Evolutionary conservation across 2,797 vertebrate species (phyloP).

Genomic region (Enteromius anoplus): DNA sequence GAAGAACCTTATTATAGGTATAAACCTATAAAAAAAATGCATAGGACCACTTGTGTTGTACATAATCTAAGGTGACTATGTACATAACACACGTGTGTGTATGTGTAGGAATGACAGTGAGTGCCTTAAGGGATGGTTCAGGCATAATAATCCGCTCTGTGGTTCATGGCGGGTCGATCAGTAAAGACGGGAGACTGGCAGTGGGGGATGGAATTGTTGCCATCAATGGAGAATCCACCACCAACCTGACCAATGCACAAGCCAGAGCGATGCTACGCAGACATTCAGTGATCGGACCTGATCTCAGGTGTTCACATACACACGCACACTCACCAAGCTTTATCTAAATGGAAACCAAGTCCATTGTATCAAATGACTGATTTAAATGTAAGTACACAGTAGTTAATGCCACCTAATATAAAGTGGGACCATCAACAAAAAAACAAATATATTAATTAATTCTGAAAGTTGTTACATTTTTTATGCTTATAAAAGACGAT

Average conservation of each 20-base stretch:
- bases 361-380: too few species aligned
- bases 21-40: not conserved
- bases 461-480: not conserved
- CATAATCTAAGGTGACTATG: not conserved
- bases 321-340: not conserved
- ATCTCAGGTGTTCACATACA: conserved; percentile 83
- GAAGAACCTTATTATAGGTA: not conserved
- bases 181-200: conserved; percentile 89
- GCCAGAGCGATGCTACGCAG: conserved; percentile 91
- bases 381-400: too few species aligned
- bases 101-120: conserved; percentile 91
- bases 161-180: conserved; percentile 90
- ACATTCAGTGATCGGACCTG: conserved; percentile 91
- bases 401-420: too few species aligned
- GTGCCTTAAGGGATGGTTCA: conserved; percentile 90
- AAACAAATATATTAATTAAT: not conserved
- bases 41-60: not conserved
- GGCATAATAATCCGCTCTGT: conserved; percentile 92
- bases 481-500: not conserved
- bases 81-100: conserved; percentile 23
- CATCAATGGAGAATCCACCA: conserved; percentile 88
- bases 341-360: not conserved
- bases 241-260: conserved; percentile 85
- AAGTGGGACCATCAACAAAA: too few species aligned
- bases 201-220: conserved; percentile 91